A percentile compares a stretch with the other conserved stretches of the same genome.
Conservation (phyloP, 2,888 invertebrate genomes). For the Nephrocerus scutellatus region DNA sequence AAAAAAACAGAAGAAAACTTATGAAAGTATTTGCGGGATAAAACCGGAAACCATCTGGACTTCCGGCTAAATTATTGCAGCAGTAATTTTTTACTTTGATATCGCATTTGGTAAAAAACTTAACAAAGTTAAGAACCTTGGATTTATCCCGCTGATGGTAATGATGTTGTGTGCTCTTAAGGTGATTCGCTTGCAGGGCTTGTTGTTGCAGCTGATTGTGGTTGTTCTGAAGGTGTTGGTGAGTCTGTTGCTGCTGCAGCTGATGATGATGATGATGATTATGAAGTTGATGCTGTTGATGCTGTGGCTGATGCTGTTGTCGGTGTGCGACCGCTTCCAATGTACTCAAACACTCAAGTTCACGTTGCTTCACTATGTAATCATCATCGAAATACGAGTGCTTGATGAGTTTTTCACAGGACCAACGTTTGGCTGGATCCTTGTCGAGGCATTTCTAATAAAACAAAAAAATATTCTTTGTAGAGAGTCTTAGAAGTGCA, state of each 20-base stretch:
- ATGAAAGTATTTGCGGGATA: slow-evolving; percentile 3
- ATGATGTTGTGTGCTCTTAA: slow-evolving; percentile 29
- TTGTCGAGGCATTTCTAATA: slow-evolving; percentile 89
- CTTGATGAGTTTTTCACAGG: slow-evolving; percentile 80
- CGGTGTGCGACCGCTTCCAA: slow-evolving; percentile 35
- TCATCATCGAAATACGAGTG: slow-evolving; percentile 90
- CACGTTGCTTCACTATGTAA: slow-evolving; percentile 74
- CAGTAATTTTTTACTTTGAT: slow-evolving; percentile 19
- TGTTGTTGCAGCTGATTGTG: slow-evolving; percentile 15
- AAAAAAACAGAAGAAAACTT: slow-evolving; percentile 1
- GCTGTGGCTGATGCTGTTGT: slow-evolving; percentile 35
- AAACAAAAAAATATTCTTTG: slow-evolving; percentile 27
- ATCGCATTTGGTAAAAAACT: slow-evolving; percentile 18
- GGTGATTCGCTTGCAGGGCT: slow-evolving; percentile 22
- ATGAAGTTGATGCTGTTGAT: slow-evolving; percentile 37
- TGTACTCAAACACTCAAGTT: slow-evolving; percentile 47
- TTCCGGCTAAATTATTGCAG: too few relatives aligned
- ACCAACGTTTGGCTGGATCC: slow-evolving; percentile 86
- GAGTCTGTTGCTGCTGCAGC: slow-evolving; percentile 31
- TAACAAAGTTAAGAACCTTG: slow-evolving; percentile 49
- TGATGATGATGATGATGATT: slow-evolving; percentile 37
- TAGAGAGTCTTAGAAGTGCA: too few relatives aligned
- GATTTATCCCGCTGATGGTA: slow-evolving; percentile 52
- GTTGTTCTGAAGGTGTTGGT: slow-evolving; percentile 19
- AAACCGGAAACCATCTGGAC: background rate